Conservation (phyloP, 2,797 vertebrate species). For the Percopsis omiscomaycus region DNA sequence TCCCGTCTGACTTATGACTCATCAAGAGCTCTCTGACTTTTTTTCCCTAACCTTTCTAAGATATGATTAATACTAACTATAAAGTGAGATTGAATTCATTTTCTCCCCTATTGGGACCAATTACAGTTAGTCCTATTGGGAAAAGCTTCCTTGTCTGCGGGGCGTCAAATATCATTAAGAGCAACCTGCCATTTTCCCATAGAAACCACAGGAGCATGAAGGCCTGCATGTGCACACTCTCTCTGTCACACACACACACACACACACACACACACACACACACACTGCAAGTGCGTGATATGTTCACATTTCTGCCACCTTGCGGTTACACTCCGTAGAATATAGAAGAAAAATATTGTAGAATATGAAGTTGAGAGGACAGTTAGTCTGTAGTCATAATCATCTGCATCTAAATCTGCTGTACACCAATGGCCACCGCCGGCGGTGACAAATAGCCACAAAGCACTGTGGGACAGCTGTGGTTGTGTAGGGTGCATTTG, state of each 20-base stretch:
- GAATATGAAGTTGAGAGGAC: too few species aligned
- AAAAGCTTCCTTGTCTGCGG: slow-evolving; percentile 48
- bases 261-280: too few species aligned
- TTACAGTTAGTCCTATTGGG: slow-evolving; percentile 54
- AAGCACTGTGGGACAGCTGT: too few species aligned
- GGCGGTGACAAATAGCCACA: too few species aligned
- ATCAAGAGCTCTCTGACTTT: slow-evolving; percentile 46
- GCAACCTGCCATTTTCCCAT: slow-evolving; percentile 39
- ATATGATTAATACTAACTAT: slow-evolving; percentile 65
- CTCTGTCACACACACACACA: not conserved
- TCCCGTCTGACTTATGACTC: slow-evolving; percentile 59
- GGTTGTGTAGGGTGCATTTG: too few species aligned
- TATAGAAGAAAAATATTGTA: too few species aligned
- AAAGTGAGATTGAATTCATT: slow-evolving; percentile 68
- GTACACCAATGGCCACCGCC: too few species aligned
- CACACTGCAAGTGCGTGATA: too few species aligned
- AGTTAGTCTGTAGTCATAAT: too few species aligned
- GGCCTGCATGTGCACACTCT: not conserved
- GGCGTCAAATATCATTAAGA: slow-evolving; percentile 56
- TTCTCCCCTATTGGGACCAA: slow-evolving; percentile 64
- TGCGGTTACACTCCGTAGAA: too few species aligned
- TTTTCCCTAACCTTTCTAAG: slow-evolving; percentile 47
- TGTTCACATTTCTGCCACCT: too few species aligned
- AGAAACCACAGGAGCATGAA: slow-evolving; percentile 39
- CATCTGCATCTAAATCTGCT: too few species aligned